Evolutionary conservation across 2,113 vertebrate genomes (phyloP).

Genomic region (Archocentrus centrarchus): DNA sequence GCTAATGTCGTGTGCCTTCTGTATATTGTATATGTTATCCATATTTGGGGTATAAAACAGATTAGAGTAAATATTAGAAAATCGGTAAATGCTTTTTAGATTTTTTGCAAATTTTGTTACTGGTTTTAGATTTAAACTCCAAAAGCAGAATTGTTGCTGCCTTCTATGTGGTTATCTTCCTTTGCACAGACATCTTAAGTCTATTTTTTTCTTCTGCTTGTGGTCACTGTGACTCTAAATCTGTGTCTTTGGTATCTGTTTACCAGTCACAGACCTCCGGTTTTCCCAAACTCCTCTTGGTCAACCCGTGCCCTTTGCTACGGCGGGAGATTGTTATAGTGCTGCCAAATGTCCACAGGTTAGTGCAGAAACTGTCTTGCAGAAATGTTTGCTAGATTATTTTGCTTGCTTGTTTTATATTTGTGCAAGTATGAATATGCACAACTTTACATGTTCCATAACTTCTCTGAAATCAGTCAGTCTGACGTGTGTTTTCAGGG

Average conservation of each 20-base stretch:
- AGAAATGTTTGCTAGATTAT: background rate
- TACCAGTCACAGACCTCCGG: conserved; percentile 87
- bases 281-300: conserved; percentile 88
- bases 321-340: conserved; percentile 93
- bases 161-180: conserved; percentile 23
- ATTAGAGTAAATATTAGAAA: background rate
- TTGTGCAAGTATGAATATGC: background rate
- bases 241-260: conserved; percentile 48
- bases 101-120: background rate
- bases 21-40: conserved; percentile 31
- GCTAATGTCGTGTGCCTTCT: conserved; percentile 16
- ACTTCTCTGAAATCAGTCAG: background rate
- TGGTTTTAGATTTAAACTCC: background rate
- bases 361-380: conserved; percentile 19
- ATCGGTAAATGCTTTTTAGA: background rate
- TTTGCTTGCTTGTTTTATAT: background rate
- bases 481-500: conserved; percentile 79
- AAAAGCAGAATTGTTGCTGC: background rate
- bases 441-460: background rate
- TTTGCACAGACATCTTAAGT: conserved; percentile 35
- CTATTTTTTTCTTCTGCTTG: conserved; percentile 38
- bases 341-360: conserved; percentile 93
- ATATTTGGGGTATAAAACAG: background rate
- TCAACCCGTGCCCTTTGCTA: conserved; percentile 88
- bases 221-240: conserved; percentile 40